These are phyloP conservation scores for Meriones psammophilus DNA, from an alignment of 2,797 vertebrate species.

Conservation along the genomic window DNA sequence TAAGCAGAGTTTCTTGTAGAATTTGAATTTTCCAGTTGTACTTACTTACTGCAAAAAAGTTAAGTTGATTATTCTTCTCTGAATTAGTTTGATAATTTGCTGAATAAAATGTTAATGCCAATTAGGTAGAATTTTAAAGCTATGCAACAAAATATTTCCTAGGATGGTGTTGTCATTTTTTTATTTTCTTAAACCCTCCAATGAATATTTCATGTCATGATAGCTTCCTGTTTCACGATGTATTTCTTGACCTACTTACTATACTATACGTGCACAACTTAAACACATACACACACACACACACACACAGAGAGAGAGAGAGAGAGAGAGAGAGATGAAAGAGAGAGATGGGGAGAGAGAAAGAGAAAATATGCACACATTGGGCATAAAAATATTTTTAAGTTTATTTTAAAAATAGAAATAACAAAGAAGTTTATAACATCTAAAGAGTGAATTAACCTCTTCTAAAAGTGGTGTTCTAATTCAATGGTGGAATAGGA, in stretches of 20 bases:
- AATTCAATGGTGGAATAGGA: not conserved
- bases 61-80: constrained; percentile 75
- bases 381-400: not conserved
- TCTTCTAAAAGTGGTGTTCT: constrained; percentile 56
- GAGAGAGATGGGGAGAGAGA: not conserved
- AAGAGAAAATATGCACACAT: not conserved
- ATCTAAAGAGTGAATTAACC: constrained; percentile 46
- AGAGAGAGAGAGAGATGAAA: not conserved
- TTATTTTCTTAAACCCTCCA: constrained; percentile 36
- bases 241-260: constrained; percentile 83
- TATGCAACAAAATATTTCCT: constrained; percentile 80
- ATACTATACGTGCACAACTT: constrained; percentile 73
- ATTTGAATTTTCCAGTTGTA: constrained; percentile 86
- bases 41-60: constrained; percentile 86
- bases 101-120: constrained; percentile 83
- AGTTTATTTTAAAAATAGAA: not conserved
- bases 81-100: constrained; percentile 81
- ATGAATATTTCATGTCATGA: constrained; percentile 72
- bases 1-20: constrained; percentile 82
- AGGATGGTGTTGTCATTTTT: constrained; percentile 66
- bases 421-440: constrained; percentile 42
- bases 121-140: constrained; percentile 81
- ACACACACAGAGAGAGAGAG: not conserved
- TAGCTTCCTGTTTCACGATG: constrained; percentile 79
- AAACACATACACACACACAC: not conserved